Evolutionary conservation across 2,797 vertebrate species (phyloP).

Genomic region (Lagodon rhomboides): DNA sequence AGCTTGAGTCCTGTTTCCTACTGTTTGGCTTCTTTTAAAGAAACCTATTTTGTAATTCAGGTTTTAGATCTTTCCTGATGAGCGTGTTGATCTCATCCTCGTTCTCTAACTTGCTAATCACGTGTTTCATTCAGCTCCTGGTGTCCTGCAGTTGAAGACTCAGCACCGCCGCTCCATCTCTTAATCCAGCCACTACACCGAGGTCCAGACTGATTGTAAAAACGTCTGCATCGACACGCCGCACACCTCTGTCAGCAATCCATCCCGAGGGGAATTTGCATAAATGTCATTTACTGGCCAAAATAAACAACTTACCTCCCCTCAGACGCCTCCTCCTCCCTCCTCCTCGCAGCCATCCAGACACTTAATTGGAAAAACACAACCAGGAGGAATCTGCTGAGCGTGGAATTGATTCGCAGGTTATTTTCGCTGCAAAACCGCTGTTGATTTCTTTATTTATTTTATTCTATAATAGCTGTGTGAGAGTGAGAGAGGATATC

Average conservation of each 20-base stretch:
- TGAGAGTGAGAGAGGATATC: constrained; percentile 3
- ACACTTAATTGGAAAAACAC: constrained; percentile 71
- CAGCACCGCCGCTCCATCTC: not conserved
- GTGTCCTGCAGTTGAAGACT: not conserved
- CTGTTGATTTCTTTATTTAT: constrained; percentile 22
- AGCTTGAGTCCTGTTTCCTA: no score
- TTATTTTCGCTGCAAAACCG: constrained; percentile 69
- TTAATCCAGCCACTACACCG: constrained; percentile 1
- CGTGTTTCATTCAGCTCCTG: not conserved
- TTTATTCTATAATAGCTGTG: constrained; percentile 14
- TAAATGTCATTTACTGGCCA: constrained; percentile 76
- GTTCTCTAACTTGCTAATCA: not conserved
- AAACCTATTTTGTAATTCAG: not conserved
- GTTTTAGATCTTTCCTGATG: not conserved
- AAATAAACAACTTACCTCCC: constrained; percentile 62
- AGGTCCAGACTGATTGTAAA: constrained; percentile 21
- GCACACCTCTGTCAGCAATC: constrained; percentile 53
- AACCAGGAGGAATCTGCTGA: constrained; percentile 70
- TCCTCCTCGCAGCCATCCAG: constrained; percentile 28
- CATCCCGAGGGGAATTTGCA: constrained; percentile 62
- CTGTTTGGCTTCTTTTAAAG: no score
- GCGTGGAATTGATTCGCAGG: constrained; percentile 73
- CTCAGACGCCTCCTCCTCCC: not conserved
- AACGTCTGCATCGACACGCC: constrained; percentile 26
- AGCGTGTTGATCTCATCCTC: no score